A percentile compares a stretch with the other conserved stretches of the same genome.
Evolutionary conservation across 2,797 vertebrate genomes (phyloP).

Genomic region (Poecilia gillii): DNA sequence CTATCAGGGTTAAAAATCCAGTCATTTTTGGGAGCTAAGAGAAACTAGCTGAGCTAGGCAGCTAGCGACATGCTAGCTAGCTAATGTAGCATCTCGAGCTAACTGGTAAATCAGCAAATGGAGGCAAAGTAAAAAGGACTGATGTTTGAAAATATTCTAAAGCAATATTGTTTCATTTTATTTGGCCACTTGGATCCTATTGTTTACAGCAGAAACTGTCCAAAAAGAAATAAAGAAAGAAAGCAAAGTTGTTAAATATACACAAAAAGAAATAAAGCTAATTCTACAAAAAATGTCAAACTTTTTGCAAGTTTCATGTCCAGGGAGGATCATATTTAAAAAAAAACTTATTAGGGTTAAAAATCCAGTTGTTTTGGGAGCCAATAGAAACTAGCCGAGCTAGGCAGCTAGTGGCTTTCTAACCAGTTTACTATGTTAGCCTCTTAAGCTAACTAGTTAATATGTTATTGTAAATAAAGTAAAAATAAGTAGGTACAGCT

Average conservation of each 20-base stretch:
- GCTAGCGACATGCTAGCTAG: neutral
- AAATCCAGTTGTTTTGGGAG: neutral
- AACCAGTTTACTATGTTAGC: neutral
- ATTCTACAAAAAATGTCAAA: neutral
- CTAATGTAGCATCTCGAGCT: neutral
- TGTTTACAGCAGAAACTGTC: neutral
- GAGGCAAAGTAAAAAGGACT: neutral
- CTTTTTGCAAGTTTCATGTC: neutral
- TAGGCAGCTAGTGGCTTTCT: constrained; percentile 3
- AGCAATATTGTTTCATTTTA: neutral
- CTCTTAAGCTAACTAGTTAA: neutral
- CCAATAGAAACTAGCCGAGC: constrained; percentile 4
- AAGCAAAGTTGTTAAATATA: neutral
- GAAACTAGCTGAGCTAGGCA: constrained; percentile 11
- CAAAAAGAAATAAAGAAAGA: neutral
- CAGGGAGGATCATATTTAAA: neutral
- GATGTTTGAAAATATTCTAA: neutral
- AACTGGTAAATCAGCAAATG: neutral
- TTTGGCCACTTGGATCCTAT: neutral
- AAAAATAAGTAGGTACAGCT: neutral
- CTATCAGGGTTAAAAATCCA: neutral
- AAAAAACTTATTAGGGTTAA: neutral
- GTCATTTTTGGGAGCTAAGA: neutral
- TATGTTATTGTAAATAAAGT: neutral
- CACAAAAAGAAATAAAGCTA: neutral